Evolutionary conservation across 2,888 invertebrate species (phyloP).

Genomic region (Drosophila leonis): DNA sequence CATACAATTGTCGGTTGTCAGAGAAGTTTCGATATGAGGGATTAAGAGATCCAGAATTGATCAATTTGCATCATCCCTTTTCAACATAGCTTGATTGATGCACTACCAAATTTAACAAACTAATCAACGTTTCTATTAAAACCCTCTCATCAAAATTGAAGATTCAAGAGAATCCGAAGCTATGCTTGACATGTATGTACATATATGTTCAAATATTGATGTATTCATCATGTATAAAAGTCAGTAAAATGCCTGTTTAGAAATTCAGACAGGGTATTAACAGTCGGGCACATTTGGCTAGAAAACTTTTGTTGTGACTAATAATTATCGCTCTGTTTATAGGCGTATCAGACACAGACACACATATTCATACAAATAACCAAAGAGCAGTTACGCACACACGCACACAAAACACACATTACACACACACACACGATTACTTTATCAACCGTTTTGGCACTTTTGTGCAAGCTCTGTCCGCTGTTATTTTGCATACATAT

Average conservation of each 20-base stretch:
- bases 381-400: conserved; percentile 16
- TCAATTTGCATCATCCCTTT: not conserved
- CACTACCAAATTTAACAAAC: not conserved
- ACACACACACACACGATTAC: conserved; percentile 14
- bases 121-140: not conserved
- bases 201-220: too few species aligned
- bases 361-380: not conserved
- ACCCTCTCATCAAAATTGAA: too few species aligned
- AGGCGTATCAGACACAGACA: conserved; percentile 61
- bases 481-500: conserved; percentile 20
- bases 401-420: not conserved
- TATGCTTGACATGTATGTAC: too few species aligned
- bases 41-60: not conserved
- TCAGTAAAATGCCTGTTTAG: not conserved
- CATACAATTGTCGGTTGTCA: not conserved
- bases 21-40: not conserved
- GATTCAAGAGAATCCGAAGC: too few species aligned
- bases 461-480: conserved; percentile 20
- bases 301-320: conserved; percentile 56
- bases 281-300: not conserved
- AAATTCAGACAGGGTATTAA: not conserved
- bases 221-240: not conserved
- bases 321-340: conserved; percentile 63
- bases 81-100: not conserved
- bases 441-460: conserved; percentile 48